A percentile compares a stretch with the other conserved stretches of the same genome.
phyloP scores from a whole-genome alignment of 2,888 invertebrate species.

The Caenorhabditis doughertyi region DNA sequence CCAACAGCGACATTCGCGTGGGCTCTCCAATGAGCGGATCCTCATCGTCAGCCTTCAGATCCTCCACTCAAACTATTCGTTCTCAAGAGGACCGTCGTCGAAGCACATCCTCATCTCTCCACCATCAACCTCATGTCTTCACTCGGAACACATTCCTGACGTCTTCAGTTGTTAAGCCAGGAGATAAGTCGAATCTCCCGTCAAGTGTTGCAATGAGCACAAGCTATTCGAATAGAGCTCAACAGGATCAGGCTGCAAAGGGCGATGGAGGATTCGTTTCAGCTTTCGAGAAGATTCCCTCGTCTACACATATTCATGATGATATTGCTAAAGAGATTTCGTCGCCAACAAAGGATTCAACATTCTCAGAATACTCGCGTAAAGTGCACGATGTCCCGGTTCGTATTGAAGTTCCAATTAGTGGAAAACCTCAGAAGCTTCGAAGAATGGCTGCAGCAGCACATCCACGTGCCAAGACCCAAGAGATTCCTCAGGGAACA shows the following conservation, averaged over 20 bases:
- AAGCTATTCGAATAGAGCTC: neutral
- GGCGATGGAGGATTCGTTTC: slow-evolving; percentile 40
- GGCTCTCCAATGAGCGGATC: neutral
- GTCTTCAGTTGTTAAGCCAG: slow-evolving; percentile 4
- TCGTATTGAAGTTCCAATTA: slow-evolving; percentile 22
- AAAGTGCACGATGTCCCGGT: slow-evolving; percentile 30
- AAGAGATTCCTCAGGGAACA: slow-evolving; percentile 27
- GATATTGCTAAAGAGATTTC: neutral
- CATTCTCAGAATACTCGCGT: slow-evolving; percentile 14
- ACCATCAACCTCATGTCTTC: slow-evolving; percentile 43
- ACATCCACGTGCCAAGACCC: slow-evolving; percentile 43
- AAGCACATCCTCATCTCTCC: slow-evolving; percentile 37
- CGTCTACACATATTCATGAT: slow-evolving; percentile 11
- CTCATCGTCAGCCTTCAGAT: slow-evolving; percentile 18
- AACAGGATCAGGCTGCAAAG: neutral
- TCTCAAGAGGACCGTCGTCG: slow-evolving; percentile 24
- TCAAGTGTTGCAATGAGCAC: slow-evolving; percentile 25
- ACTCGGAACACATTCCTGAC: slow-evolving; percentile 53
- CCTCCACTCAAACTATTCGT: slow-evolving; percentile 25
- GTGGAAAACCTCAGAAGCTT: neutral
- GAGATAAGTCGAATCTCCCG: neutral
- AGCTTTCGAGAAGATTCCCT: slow-evolving; percentile 35
- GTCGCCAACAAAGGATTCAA: slow-evolving; percentile 11
- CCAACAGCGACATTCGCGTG: neutral
- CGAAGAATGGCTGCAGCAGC: neutral